Evolutionary conservation across 2,113 vertebrate species (phyloP).

Genomic region (Echinops telfairi): DNA sequence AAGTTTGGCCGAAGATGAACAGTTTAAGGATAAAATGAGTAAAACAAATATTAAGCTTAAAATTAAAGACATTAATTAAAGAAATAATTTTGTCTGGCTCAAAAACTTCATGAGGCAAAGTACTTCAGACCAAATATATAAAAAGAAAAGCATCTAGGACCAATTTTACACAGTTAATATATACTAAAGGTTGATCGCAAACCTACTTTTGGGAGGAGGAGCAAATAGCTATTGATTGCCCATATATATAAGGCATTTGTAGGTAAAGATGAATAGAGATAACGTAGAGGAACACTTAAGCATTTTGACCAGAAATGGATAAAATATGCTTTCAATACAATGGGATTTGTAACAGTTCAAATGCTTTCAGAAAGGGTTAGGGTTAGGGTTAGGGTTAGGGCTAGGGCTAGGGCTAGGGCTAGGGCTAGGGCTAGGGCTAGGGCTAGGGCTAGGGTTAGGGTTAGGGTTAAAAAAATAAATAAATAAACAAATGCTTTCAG

Average conservation of each 20-base stretch:
- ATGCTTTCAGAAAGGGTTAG: not conserved
- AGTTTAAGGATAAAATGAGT: constrained; percentile 58
- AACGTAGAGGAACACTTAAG: not conserved
- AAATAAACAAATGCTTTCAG: not conserved
- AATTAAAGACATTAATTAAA: constrained; percentile 62
- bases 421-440: too few relatives aligned
- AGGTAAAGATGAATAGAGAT: not conserved
- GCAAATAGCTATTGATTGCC: too few relatives aligned
- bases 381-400: too few relatives aligned
- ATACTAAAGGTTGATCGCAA: not conserved
- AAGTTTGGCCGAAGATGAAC: constrained; percentile 46
- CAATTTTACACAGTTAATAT: constrained; percentile 49
- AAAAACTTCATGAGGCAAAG: constrained; percentile 57
- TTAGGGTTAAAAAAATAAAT: too few relatives aligned
- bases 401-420: too few relatives aligned
- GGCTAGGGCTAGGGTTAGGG: too few relatives aligned
- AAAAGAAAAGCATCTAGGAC: constrained; percentile 43
- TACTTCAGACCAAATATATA: constrained; percentile 43
- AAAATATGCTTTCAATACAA: not conserved
- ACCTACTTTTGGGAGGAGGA: not conserved
- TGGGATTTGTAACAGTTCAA: not conserved
- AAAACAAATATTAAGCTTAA: constrained; percentile 55
- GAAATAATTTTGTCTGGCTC: constrained; percentile 28
- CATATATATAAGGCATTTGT: not conserved
- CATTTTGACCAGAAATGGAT: not conserved